phyloP scores from a whole-genome alignment of 2,113 vertebrate genomes.

The Chaenocephalus aceratus region DNA sequence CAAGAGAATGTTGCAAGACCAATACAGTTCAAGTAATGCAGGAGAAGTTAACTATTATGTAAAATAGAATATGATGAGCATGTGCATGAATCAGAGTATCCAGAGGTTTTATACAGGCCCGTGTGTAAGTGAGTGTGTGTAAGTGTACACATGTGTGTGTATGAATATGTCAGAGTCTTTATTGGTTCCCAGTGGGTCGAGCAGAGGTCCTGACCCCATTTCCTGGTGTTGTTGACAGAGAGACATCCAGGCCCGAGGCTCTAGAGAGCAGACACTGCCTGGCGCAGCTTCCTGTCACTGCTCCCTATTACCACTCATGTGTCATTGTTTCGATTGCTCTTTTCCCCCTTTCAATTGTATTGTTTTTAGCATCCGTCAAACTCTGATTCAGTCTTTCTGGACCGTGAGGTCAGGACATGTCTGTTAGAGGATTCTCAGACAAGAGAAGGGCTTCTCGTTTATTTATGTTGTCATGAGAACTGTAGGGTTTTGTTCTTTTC shows the following conservation, averaged over 20 bases:
- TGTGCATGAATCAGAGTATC: background rate
- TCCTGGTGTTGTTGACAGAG: conserved; percentile 69
- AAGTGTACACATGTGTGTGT: background rate
- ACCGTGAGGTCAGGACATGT: conserved; percentile 37
- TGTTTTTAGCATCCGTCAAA: conserved; percentile 16
- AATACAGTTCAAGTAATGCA: too few species aligned
- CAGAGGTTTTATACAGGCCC: conserved; percentile 9
- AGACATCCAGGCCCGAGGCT: conserved; percentile 53
- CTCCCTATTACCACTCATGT: conserved; percentile 44
- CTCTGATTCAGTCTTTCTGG: conserved; percentile 35
- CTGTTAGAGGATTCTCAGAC: conserved; percentile 13
- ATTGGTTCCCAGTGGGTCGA: conserved; percentile 64
- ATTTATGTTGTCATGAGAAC: conserved; percentile 15
- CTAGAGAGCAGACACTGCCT: conserved; percentile 62
- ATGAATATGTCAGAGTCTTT: conserved; percentile 28
- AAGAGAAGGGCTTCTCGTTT: background rate
- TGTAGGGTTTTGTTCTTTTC: too few species aligned
- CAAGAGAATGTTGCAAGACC: background rate
- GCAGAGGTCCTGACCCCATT: conserved; percentile 72
- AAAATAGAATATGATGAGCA: too few species aligned
- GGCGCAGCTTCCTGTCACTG: conserved; percentile 61
- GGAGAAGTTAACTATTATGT: background rate
- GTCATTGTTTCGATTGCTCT: conserved; percentile 42
- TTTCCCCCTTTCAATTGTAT: background rate
- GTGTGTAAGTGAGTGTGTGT: conserved; percentile 16